These are phyloP conservation scores for Dinocampus coccinellae DNA, from an alignment of 2,888 invertebrate genomes.

Conservation along the genomic window DNA sequence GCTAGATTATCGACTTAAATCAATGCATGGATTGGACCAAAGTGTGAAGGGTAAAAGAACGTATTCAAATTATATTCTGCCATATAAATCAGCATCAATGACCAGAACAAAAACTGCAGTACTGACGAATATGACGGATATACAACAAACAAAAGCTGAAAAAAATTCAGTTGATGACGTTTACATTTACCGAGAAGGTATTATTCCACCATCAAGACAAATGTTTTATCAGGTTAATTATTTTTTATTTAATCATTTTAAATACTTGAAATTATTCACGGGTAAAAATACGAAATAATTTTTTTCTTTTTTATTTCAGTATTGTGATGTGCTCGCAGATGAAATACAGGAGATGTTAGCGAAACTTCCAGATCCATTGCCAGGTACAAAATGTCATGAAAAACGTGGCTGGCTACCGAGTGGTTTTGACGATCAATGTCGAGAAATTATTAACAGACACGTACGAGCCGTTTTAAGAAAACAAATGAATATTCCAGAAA, in stretches of 20 bases:
- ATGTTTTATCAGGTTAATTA: conserved; percentile 86
- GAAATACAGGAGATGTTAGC: conserved; percentile 84
- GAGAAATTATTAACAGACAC: conserved; percentile 80
- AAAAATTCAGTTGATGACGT: conserved; percentile 69
- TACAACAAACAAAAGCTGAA: conserved; percentile 49
- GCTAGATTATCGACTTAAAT: conserved; percentile 83
- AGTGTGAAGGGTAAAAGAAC: conserved; percentile 71
- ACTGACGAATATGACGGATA: conserved; percentile 55
- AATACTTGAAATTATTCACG: not conserved
- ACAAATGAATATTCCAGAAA: conserved; percentile 64
- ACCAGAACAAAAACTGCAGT: conserved; percentile 67
- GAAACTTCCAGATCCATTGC: conserved; percentile 74
- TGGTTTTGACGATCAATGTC: conserved; percentile 78
- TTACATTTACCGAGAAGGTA: conserved; percentile 78
- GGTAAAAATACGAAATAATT: not conserved
- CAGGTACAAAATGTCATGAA: conserved; percentile 77
- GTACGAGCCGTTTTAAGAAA: conserved; percentile 72
- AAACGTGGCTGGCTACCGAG: conserved; percentile 85
- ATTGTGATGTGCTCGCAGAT: conserved; percentile 83
- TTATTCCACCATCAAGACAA: conserved; percentile 85
- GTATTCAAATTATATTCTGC: conserved; percentile 69
- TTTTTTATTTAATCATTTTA: not conserved
- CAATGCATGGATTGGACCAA: conserved; percentile 72
- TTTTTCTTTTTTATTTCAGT: conserved; percentile 69
- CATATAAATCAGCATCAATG: conserved; percentile 68